phyloP scores from a whole-genome alignment of 2,113 vertebrate genomes.

The Zapornia atra region DNA sequence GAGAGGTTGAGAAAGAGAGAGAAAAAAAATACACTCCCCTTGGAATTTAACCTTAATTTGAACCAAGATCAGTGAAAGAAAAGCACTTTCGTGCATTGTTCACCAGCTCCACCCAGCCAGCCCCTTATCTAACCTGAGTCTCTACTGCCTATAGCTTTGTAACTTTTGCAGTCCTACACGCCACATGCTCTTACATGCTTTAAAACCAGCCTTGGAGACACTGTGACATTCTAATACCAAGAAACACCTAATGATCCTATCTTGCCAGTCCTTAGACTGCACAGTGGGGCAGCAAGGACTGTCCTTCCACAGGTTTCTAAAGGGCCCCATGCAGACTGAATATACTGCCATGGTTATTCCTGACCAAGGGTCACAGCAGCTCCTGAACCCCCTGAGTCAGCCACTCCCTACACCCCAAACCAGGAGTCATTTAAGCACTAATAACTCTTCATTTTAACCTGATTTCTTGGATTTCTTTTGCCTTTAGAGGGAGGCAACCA shows the following conservation, averaged over 20 bases:
- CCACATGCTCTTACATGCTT: slow-evolving; percentile 65
- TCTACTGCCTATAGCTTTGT: slow-evolving; percentile 70
- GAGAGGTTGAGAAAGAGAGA: background rate
- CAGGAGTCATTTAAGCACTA: background rate
- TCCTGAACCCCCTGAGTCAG: background rate
- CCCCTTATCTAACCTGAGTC: slow-evolving; percentile 81
- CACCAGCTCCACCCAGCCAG: slow-evolving; percentile 74
- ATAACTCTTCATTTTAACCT: background rate
- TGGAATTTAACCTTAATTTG: slow-evolving; percentile 86
- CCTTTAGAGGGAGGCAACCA: slow-evolving; percentile 20
- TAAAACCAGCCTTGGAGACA: slow-evolving; percentile 35
- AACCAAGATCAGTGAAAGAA: slow-evolving; percentile 84
- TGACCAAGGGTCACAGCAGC: background rate
- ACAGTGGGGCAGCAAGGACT: background rate
- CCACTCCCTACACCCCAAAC: background rate
- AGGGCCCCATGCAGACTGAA: background rate
- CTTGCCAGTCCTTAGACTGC: background rate
- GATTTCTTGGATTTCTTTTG: background rate
- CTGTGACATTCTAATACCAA: slow-evolving; percentile 27
- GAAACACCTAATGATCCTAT: background rate
- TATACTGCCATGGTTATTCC: background rate
- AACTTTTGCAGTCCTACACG: slow-evolving; percentile 66
- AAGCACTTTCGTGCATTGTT: slow-evolving; percentile 81
- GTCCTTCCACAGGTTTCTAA: background rate
- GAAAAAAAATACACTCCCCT: slow-evolving; percentile 62